Evolutionary conservation across 2,888 invertebrate genomes (phyloP).

Genomic region (Nephrocerus scutellatus): DNA sequence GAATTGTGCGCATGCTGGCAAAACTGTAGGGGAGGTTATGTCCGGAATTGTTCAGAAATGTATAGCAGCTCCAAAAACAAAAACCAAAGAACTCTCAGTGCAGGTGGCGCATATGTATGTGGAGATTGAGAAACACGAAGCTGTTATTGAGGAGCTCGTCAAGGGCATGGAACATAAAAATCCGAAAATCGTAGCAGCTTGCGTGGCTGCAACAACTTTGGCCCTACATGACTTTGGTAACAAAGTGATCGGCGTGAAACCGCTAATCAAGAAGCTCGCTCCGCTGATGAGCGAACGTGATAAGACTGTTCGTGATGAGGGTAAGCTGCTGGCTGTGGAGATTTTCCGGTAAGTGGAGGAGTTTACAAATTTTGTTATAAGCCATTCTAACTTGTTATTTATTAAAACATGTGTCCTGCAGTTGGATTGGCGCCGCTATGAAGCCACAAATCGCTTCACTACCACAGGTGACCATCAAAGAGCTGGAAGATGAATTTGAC

Average conservation of each 20-base stretch:
- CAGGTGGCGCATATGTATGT: constrained; percentile 89
- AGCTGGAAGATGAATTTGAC: constrained; percentile 81
- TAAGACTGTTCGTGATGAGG: constrained; percentile 85
- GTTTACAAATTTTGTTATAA: not conserved
- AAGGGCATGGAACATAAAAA: constrained; percentile 95
- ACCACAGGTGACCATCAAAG: constrained; percentile 84
- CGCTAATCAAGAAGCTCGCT: constrained; percentile 80
- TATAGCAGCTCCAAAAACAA: constrained; percentile 82
- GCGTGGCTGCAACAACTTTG: constrained; percentile 65
- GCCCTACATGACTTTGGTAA: constrained; percentile 85
- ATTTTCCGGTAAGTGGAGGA: constrained; percentile 64
- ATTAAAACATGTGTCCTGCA: constrained; percentile 32
- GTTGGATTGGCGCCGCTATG: constrained; percentile 79
- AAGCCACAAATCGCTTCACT: constrained; percentile 77
- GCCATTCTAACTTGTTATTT: not conserved
- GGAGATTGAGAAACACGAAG: constrained; percentile 91
- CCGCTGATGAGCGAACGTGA: constrained; percentile 83
- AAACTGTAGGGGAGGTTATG: constrained; percentile 84
- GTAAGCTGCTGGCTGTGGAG: constrained; percentile 84
- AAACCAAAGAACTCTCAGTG: constrained; percentile 83
- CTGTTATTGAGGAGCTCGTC: constrained; percentile 80
- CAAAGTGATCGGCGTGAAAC: constrained; percentile 83
- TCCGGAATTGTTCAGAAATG: constrained; percentile 84
- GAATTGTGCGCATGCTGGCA: constrained; percentile 80
- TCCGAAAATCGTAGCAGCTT: constrained; percentile 88